Base-by-base conservation (phyloP, 1,140 invertebrate species). In the Drosophila hydei region DNA sequence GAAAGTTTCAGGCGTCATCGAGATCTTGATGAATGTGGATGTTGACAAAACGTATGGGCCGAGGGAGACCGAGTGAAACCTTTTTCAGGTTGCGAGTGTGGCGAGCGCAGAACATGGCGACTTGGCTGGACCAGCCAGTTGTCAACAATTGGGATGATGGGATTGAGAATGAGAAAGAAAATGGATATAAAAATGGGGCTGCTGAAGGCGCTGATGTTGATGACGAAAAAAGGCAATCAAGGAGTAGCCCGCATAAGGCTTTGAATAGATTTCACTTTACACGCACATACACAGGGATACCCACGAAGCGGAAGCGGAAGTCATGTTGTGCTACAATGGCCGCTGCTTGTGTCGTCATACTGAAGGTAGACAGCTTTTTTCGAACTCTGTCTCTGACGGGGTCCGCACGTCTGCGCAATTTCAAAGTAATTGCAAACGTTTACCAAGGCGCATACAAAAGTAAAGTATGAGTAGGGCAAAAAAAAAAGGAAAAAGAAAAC, bases 341-440 rank as follows among this genome's bases (percentile, higher is more conserved):
- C 69, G 81, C 36, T 56, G 55, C 43, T 69, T 51, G 56, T 21
- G 52, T 33, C 60, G 60, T 51, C 70, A 54, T 59, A 30, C 51
- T 52, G 63, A 64, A 75, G 75, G 64, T 75, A 87, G 80, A 87
- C 80, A 64, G 48, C 70, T 88, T 85, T 84, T 83, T 88, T 45
- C n/a, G 21, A n/a, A n/a, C 30, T 25, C 55, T 61, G 38, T 52
- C 33, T 36, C 45, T 61, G 50, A 42, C 55, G 42, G 38, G 45
- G 19, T 42, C 78, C 63, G 65, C 79, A 88, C 84, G 83, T 89
- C 84, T 88, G 79, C 75, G 79, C 75, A 72, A 83, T 89, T 88
- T 88, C 69, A 72, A 88, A 88, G 83, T 79, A 83, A 88, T 89
- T 89, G 75, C 84, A 76, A 77, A 71, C 83, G 78, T 88, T 88